Percentiles rank a stretch among this genome's conserved stretches.
phyloP scores from a whole-genome alignment of 2,797 vertebrate genomes.

The Astyanax mexicanus region DNA sequence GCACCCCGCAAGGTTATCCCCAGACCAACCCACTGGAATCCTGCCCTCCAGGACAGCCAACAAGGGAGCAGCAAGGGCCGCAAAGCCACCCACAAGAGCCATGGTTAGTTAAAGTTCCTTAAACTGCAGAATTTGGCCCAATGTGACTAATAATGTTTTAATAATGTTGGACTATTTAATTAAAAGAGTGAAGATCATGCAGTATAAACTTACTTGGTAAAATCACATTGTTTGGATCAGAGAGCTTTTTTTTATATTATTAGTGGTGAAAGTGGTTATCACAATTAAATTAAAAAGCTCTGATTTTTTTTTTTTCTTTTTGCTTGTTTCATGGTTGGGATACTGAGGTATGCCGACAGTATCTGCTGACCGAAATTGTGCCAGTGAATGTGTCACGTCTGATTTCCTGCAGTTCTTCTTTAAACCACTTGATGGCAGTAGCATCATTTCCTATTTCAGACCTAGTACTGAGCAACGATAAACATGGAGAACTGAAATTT shows the following conservation, averaged over 20 bases:
- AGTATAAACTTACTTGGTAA: neutral
- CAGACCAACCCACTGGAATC: constrained; percentile 75
- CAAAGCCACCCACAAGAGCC: constrained; percentile 9
- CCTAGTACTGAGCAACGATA: neutral
- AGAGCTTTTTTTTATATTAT: too few relatives aligned
- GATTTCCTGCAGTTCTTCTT: neutral
- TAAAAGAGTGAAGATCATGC: neutral
- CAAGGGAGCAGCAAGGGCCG: constrained; percentile 11
- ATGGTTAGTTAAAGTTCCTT: constrained; percentile 34
- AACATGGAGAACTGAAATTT: neutral
- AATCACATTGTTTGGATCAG: neutral
- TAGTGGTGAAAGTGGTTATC: too few relatives aligned
- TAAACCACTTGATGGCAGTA: constrained; percentile 67
- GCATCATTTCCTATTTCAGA: constrained; percentile 49
- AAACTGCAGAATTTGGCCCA: neutral
- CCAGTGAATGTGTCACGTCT: neutral
- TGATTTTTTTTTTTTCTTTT: too few relatives aligned
- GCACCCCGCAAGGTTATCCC: constrained; percentile 81
- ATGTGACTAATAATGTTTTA: neutral
- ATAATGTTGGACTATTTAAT: neutral
- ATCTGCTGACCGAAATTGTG: neutral
- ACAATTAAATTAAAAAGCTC: too few relatives aligned
- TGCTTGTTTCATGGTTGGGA: neutral
- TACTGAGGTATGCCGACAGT: neutral
- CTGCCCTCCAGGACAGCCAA: constrained; percentile 39